Percentiles rank a stretch among this genome's conserved stretches.
These are phyloP conservation scores for Chunga burmeisteri DNA, from an alignment of 2,113 vertebrate genomes.

Conservation along the genomic window DNA sequence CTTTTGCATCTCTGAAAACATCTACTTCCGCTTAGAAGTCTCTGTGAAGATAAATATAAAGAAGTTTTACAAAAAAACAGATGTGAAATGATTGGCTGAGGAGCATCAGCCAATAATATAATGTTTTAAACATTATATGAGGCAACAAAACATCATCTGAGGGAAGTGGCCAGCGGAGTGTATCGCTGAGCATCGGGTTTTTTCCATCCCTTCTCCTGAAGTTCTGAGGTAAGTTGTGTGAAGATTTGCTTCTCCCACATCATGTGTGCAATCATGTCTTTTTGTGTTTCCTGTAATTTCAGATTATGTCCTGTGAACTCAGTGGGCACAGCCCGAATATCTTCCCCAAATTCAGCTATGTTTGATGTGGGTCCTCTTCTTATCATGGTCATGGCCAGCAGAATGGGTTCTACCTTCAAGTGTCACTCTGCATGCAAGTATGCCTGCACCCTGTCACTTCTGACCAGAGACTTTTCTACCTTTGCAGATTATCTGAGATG, in stretches of 20 bases:
- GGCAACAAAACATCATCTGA: background rate
- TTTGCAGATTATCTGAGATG: background rate
- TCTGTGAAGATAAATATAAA: background rate
- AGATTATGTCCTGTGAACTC: background rate
- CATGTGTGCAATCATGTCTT: background rate
- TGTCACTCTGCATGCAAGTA: background rate
- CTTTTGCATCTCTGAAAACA: slow-evolving; percentile 13
- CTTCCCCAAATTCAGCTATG: background rate
- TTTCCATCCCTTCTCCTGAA: background rate
- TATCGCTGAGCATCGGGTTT: background rate
- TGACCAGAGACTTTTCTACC: background rate
- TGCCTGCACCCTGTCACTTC: background rate
- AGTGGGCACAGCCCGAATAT: background rate
- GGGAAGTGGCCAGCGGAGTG: background rate
- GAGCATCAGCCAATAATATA: background rate
- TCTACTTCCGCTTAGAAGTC: background rate
- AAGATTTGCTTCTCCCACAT: background rate
- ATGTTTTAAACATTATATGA: background rate
- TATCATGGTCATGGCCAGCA: background rate
- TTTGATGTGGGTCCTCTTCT: background rate
- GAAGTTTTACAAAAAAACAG: background rate
- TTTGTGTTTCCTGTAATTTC: background rate
- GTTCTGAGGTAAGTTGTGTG: background rate
- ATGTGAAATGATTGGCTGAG: background rate
- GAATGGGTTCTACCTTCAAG: background rate